Evolutionary conservation across 2,888 invertebrate species (phyloP).

Genomic region (Gymnosoma rotundatum): DNA sequence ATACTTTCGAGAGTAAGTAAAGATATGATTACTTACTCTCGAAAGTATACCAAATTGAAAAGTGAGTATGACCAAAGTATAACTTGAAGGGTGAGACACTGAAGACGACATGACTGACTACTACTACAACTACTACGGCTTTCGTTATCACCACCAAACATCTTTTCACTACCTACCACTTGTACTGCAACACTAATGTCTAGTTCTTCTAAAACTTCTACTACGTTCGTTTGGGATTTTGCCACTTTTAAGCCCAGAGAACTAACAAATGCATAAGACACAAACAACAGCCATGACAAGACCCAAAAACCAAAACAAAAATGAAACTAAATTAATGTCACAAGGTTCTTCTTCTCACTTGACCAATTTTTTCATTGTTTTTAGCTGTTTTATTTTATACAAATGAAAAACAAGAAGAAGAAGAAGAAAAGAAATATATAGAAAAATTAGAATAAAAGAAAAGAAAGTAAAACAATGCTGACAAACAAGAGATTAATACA

Average conservation of each 20-base stretch:
- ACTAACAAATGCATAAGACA: conserved; percentile 51
- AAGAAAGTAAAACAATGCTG: conserved; percentile 38
- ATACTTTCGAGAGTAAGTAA: too few relatives aligned
- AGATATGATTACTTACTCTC: too few relatives aligned
- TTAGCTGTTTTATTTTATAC: conserved; percentile 40
- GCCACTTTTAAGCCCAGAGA: conserved; percentile 51
- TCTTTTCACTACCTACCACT: conserved; percentile 17
- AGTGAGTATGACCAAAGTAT: conserved; percentile 2
- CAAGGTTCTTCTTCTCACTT: conserved; percentile 74
- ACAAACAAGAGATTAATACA: conserved; percentile 61
- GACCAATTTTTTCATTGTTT: conserved; percentile 72
- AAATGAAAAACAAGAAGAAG: conserved; percentile 21
- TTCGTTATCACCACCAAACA: conserved; percentile 40
- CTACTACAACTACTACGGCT: conserved; percentile 10
- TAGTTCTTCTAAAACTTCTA: conserved; percentile 22
- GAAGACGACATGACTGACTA: too few relatives aligned
- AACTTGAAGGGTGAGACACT: conserved; percentile 14
- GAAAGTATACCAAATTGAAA: background rate
- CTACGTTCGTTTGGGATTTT: background rate
- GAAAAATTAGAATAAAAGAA: conserved; percentile 39
- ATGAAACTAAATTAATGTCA: conserved; percentile 71
- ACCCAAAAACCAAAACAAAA: conserved; percentile 3
- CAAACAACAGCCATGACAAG: conserved; percentile 33
- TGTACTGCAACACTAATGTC: conserved; percentile 1
- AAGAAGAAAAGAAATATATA: background rate